phyloP scores from a whole-genome alignment of 2,113 vertebrate genomes.

The Regulus satrapa region DNA sequence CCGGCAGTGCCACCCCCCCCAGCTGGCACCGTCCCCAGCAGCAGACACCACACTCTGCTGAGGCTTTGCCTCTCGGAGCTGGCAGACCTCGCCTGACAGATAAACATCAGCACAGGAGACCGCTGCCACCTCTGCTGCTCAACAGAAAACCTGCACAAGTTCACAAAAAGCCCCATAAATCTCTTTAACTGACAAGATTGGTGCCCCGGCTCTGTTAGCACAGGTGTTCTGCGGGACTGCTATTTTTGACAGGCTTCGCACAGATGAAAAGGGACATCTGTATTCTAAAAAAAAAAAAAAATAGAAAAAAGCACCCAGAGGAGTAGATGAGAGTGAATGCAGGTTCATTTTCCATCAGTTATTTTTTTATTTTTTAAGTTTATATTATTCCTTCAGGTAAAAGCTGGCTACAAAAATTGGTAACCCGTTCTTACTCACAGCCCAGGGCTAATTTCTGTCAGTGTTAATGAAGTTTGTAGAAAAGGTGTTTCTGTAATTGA shows the following conservation, averaged over 20 bases:
- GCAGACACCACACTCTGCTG: neutral
- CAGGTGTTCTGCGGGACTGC: slow-evolving; percentile 47
- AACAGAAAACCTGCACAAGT: neutral
- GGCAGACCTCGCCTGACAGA: neutral
- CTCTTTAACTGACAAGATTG: neutral
- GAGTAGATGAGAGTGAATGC: neutral
- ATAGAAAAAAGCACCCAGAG: neutral
- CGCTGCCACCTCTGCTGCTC: neutral
- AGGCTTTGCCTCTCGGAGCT: neutral
- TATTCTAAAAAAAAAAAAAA: neutral
- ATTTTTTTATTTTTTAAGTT: neutral
- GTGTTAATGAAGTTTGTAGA: neutral
- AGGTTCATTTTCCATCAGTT: neutral
- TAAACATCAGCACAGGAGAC: neutral
- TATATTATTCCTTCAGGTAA: neutral
- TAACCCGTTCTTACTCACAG: rapidly evolving
- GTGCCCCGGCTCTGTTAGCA: neutral
- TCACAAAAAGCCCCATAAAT: neutral
- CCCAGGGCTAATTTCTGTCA: neutral
- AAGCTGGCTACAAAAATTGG: neutral
- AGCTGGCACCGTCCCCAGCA: neutral
- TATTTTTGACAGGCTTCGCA: slow-evolving; percentile 37
- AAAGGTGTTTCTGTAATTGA: neutral
- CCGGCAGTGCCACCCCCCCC: neutral
- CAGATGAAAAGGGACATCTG: slow-evolving; percentile 19